Conservation (phyloP, 2,797 vertebrate species). For the Girardinus metallicus region DNA sequence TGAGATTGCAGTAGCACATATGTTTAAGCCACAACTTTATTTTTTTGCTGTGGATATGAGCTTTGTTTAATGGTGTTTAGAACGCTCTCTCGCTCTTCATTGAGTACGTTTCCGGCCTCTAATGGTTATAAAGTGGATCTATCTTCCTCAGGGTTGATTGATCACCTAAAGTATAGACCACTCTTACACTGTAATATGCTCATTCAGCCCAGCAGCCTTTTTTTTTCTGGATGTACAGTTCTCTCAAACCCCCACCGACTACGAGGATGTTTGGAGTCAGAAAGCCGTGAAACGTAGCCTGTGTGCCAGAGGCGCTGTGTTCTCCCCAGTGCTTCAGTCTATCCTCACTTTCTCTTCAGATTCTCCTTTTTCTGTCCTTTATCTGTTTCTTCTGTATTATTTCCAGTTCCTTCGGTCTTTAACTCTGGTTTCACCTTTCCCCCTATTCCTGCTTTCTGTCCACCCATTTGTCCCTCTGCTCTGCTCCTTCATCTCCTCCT, state of each 20-base stretch:
- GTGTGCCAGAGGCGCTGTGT: conserved; percentile 36
- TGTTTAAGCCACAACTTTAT: conserved; percentile 28
- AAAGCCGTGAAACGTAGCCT: conserved; percentile 46
- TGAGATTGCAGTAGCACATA: conserved; percentile 30
- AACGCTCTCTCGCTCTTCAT: conserved; percentile 45
- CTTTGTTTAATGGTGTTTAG: conserved; percentile 58
- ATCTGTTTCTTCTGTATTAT: conserved; percentile 41
- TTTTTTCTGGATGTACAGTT: conserved; percentile 45
- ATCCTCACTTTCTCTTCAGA: conserved; percentile 31
- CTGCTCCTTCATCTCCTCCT: conserved; percentile 43
- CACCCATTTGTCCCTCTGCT: conserved; percentile 44
- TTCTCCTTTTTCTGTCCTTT: conserved; percentile 20
- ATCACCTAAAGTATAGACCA: conserved; percentile 66
- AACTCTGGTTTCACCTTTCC: conserved; percentile 59
- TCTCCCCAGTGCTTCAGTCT: conserved; percentile 30
- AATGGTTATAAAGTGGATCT: conserved; percentile 70
- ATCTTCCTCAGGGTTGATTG: conserved; percentile 67
- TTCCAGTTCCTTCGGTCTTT: conserved; percentile 41
- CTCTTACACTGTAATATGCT: conserved; percentile 56
- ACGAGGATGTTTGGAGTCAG: conserved; percentile 47
- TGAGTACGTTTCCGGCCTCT: conserved; percentile 63
- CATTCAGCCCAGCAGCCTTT: conserved; percentile 56
- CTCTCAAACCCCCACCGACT: conserved; percentile 35
- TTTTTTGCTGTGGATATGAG: conserved; percentile 26
- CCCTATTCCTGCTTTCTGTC: conserved; percentile 47